Evolutionary conservation across 2,888 invertebrate genomes (phyloP).

Genomic region (Gastrophysa polygoni): DNA sequence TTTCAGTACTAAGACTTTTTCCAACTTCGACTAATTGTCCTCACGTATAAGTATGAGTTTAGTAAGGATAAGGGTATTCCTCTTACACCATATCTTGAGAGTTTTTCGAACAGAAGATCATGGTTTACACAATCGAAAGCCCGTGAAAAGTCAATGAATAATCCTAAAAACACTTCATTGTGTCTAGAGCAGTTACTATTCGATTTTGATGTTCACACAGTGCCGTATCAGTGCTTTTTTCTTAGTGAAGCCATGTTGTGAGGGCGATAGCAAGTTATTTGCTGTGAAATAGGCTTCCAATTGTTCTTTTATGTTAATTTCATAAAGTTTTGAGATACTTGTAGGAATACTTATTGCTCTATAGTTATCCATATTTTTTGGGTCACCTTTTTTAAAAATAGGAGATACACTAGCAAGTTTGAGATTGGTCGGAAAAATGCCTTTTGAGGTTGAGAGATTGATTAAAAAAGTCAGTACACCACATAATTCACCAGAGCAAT

Average conservation of each 20-base stretch:
- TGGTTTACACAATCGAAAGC: not conserved
- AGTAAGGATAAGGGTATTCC: not conserved
- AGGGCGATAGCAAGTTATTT: not conserved
- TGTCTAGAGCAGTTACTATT: not conserved
- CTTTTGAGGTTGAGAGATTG: not conserved
- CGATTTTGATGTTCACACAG: not conserved
- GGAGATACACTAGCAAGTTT: not conserved
- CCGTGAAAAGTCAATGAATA: not conserved
- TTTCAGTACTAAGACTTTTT: not conserved
- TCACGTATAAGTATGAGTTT: not conserved
- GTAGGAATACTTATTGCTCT: not conserved
- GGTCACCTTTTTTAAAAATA: not conserved
- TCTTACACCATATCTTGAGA: not conserved
- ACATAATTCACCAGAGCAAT: constrained; percentile 1
- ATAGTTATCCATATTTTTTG: not conserved
- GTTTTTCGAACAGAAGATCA: not conserved
- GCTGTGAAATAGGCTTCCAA: not conserved
- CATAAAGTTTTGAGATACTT: not conserved
- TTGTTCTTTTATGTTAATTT: not conserved
- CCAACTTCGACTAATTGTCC: not conserved
- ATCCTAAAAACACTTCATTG: not conserved
- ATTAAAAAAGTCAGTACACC: not conserved
- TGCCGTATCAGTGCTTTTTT: not conserved
- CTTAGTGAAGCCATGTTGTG: not conserved
- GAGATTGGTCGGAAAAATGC: not conserved